Percentiles rank a stretch among this genome's conserved stretches.
These are phyloP conservation scores for Coleophora deauratella DNA, from an alignment of 2,888 invertebrate genomes.

Conservation along the genomic window DNA sequence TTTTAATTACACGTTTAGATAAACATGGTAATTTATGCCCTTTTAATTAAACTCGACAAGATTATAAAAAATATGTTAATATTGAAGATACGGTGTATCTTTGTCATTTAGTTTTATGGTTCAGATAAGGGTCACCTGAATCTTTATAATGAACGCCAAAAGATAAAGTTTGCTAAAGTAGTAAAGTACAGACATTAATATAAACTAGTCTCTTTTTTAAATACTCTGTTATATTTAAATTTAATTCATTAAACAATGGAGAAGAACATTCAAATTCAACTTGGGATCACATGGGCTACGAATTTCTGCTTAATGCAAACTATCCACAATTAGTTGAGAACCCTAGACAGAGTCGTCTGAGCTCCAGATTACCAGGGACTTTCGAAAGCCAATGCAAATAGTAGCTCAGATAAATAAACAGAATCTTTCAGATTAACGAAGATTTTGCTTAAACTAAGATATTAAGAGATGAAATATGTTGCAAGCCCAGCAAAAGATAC, in stretches of 20 bases:
- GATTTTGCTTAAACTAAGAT: too few species aligned
- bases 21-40: background rate
- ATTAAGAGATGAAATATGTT: too few species aligned
- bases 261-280: too few species aligned
- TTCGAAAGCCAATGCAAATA: background rate
- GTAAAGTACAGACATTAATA: too few species aligned
- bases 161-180: too few species aligned
- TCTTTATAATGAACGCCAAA: background rate
- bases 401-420: background rate
- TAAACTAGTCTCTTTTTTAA: too few species aligned
- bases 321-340: constrained; percentile 4
- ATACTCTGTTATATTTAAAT: too few species aligned
- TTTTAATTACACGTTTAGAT: constrained; percentile 17
- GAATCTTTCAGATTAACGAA: background rate
- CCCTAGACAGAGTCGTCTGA: background rate
- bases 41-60: background rate
- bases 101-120: too few species aligned
- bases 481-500: too few species aligned
- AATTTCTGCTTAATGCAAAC: constrained; percentile 3
- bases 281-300: too few species aligned
- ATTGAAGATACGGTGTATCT: background rate
- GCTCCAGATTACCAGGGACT: background rate
- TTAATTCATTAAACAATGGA: too few species aligned
- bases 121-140: background rate
- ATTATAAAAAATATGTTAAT: background rate